A percentile compares a stretch with the other conserved stretches of the same genome.
phyloP scores from a whole-genome alignment of 2,113 vertebrate species.

The Paraplagusia blochii region DNA sequence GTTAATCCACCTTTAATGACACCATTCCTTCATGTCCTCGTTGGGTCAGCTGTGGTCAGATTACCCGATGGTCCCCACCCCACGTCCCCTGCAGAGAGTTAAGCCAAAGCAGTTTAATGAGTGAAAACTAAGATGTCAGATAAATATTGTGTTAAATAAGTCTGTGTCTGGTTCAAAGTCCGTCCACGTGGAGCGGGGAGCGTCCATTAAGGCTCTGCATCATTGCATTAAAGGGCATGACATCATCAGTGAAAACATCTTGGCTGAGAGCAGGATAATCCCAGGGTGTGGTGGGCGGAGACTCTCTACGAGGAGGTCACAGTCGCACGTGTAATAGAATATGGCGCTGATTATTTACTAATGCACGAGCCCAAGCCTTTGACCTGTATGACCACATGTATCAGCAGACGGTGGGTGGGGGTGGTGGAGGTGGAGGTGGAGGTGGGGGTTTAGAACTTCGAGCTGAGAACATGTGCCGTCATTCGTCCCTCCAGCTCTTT shows the following conservation, averaged over 20 bases:
- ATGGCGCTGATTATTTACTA: constrained; percentile 48
- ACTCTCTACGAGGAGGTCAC: constrained; percentile 31
- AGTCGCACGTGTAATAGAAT: constrained; percentile 35
- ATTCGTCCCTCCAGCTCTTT: constrained; percentile 23
- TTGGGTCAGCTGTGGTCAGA: no score
- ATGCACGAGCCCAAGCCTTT: constrained; percentile 40
- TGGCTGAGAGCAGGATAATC: constrained; percentile 32
- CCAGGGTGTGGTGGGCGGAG: constrained; percentile 37
- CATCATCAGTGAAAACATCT: constrained; percentile 55
- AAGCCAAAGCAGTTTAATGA: no score
- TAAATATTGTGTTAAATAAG: no score
- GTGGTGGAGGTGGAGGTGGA: constrained; percentile 21
- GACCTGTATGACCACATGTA: no score
- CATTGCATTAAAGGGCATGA: constrained; percentile 47
- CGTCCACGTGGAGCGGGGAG: constrained; percentile 9
- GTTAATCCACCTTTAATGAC: no score
- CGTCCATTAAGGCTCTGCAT: constrained; percentile 9
- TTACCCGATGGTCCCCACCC: no score
- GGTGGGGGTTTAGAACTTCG: neutral
- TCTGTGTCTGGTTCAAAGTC: no score
- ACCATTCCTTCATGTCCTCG: no score
- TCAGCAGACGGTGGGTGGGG: constrained; percentile 14
- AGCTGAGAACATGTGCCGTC: constrained; percentile 35
- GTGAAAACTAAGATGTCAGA: no score
- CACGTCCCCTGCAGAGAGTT: no score